Base-by-base conservation (phyloP, 2,888 invertebrate genomes). In the Mesochorus sp. region DNA sequence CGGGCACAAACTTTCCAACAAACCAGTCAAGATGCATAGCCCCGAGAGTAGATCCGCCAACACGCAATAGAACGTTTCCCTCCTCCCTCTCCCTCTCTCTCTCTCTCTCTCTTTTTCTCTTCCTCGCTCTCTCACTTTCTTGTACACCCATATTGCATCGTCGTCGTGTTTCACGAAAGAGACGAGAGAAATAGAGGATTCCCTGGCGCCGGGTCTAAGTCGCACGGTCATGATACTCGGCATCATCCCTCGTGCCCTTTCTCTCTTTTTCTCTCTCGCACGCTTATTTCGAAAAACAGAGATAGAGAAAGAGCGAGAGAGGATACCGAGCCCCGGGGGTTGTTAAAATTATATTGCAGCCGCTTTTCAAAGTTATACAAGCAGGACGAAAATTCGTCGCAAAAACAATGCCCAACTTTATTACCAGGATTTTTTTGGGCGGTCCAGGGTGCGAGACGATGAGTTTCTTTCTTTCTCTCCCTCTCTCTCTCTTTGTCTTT, bases 311-410 rank as follows among this genome's bases (percentile, higher is more conserved):
- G 14, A 26, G 51, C 49, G 37, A 66, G 39, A 14, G 53, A 66
- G 34, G 24, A 19, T 24, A 2, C 8, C n/a, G 55, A 49, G 34
- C 81, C 76, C 73, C 47, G 68, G 73, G 79, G 82, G 88, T 84
- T 86, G 87, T 90, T 88, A 89, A 89, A 87, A 84, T 90, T 90
- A 89, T 90, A 89, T 85, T 88, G 87, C 89, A 84, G 82, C 79
- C 83, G 84, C 82, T 86, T 71, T 78, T 53, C 68, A 37, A 74
- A 77, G 76, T 78, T 80, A 89, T 87, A 88, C 74, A 87, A 89
- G 83, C 85, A 84, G 83, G 80, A 81, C 83, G 79, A 85, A 83
- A 71, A 79, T 74, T 70, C 84, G 86, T 85, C 85, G 82, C 86
- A 87, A 89, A 89, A 89, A 90, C 89, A 89, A 88, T 89, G 84